Conservation (phyloP, 2,888 invertebrate genomes). For the Stenchaetothrips biformis region DNA sequence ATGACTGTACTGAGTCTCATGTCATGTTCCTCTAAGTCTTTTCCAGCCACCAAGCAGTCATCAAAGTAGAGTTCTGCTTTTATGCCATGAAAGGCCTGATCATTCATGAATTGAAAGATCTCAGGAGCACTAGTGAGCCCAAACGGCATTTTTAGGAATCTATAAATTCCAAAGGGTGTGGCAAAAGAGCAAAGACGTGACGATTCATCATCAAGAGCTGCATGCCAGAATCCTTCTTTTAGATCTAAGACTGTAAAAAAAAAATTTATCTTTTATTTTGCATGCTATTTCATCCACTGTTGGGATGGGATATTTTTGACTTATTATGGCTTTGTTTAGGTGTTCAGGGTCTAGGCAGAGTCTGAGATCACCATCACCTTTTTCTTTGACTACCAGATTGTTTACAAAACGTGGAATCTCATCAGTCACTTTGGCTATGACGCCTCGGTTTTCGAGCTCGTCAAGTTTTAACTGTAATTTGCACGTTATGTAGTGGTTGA, state of each 20-base stretch:
- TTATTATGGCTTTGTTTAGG: conserved; percentile 41
- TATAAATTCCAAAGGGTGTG: conserved; percentile 38
- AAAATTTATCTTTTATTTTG: conserved; percentile 37
- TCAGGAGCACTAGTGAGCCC: conserved; percentile 34
- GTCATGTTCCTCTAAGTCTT: conserved; percentile 39
- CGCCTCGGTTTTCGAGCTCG: conserved; percentile 37
- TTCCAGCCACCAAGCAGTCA: conserved; percentile 31
- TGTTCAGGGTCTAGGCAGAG: conserved; percentile 44
- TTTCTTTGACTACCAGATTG: conserved; percentile 41
- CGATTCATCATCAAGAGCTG: conserved; percentile 36
- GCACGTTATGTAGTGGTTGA: conserved; percentile 34
- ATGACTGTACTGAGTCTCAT: conserved; percentile 38
- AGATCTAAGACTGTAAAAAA: conserved; percentile 40
- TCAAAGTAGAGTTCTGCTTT: conserved; percentile 33
- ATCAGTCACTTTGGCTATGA: conserved; percentile 41
- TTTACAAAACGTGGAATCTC: conserved; percentile 39
- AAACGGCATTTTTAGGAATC: conserved; percentile 38
- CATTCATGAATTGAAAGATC: conserved; percentile 35
- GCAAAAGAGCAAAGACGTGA: conserved; percentile 37
- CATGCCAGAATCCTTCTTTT: conserved; percentile 38
- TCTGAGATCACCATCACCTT: conserved; percentile 40
- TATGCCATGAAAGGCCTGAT: conserved; percentile 33
- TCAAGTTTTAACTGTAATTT: conserved; percentile 36
- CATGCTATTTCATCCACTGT: conserved; percentile 39
- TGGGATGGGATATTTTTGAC: conserved; percentile 38